Base-by-base conservation (phyloP, 2,888 invertebrate species). In the Cheilosia scutellata region DNA sequence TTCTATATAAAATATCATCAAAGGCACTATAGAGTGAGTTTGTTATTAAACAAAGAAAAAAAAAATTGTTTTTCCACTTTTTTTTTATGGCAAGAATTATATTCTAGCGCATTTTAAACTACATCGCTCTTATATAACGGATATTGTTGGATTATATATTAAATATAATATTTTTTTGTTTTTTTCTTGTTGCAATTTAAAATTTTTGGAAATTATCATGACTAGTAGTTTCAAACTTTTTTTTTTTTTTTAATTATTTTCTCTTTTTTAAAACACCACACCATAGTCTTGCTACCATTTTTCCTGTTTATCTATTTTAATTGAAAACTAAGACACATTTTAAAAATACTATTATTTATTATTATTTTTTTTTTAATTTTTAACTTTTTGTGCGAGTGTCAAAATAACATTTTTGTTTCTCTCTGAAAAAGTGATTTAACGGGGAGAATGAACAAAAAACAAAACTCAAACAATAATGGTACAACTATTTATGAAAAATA, bases 161-260 rank as follows among this genome's bases (percentile, higher is more conserved):
- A 33, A 71, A 27, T 49, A 25, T 29, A 44, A n/a, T 47, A 47
- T 47, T 60, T 29, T 33, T 29, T 62, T 66, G 25, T 31, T 60
- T 33, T 77, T 58, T 75, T 37, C 20, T 44, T 68, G 29, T 55
- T 25, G 57, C 44, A 62, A 44, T 74, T 74, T 44, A 53, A 72
- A 72, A 44, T 70, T 78, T 78, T 80, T 84, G 70, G 84, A 84
- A 80, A 65, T 76, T 80, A 84, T 75, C 65, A 84, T 84, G 84
- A 84, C 84, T 84, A 84, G 84, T 84, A 71, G 60, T 75, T 80
- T 76, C 53, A 84, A 84, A 84, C 75, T 79, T 74, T 63, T 25
- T 60, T 80, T 79, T 74, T 74, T 31, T 58, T 79, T 29, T 25
- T 40, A 62, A 55, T 60, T 74, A 53, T 40, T 58, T 37, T 66